A percentile compares a stretch with the other conserved stretches of the same genome.
phyloP scores from a whole-genome alignment of 2,797 vertebrate genomes.

The Gallinago stenura region DNA sequence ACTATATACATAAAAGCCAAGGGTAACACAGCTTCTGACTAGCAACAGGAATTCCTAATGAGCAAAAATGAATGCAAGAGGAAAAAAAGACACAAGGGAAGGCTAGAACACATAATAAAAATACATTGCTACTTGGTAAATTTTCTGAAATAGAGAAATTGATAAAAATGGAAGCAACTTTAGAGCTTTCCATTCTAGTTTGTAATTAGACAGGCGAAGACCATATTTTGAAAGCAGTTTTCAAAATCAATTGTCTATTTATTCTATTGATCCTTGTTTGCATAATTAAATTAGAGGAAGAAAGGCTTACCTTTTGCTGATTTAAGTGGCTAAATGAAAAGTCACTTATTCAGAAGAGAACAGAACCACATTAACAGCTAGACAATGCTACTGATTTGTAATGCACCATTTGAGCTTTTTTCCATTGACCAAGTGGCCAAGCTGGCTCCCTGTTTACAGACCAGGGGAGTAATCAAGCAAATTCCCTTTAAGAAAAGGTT shows the following conservation, averaged over 20 bases:
- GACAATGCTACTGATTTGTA: neutral
- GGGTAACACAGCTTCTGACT: neutral
- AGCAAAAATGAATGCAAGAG: neutral
- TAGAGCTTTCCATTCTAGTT: neutral
- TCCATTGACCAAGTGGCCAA: neutral
- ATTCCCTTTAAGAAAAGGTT: neutral
- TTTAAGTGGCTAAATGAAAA: conserved; percentile 5
- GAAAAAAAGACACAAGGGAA: neutral
- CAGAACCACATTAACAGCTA: neutral
- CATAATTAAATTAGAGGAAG: neutral
- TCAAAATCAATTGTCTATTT: neutral
- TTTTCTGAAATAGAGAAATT: neutral
- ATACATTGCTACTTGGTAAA: neutral
- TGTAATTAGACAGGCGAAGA: neutral
- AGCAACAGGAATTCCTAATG: neutral
- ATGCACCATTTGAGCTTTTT: neutral
- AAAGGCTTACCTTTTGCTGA: neutral
- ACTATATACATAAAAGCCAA: neutral
- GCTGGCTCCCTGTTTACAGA: neutral
- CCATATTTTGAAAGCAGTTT: neutral
- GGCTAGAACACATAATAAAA: neutral
- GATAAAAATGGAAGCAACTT: neutral
- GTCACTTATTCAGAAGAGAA: neutral
- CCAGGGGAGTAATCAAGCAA: neutral
- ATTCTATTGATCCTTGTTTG: neutral